Evolutionary conservation across 2,888 invertebrate genomes (phyloP), one percentile per base, ranked within the genome.

Genomic region (Caprella mutica): DNA sequence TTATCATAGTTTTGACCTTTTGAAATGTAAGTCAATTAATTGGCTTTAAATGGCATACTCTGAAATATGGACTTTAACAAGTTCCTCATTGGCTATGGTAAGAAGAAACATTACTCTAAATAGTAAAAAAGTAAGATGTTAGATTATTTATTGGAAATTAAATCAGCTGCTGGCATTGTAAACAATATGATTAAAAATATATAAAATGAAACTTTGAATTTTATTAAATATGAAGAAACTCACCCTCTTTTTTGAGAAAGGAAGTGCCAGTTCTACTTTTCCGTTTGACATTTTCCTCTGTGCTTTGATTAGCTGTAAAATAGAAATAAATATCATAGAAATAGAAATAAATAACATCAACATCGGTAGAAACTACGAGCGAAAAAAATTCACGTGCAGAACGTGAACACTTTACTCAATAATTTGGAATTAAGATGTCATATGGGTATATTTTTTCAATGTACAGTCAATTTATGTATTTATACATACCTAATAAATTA

Each of bases 401-500:
- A 17, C 33, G 9, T 9, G 33, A 40, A 40, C 40, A 40, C n/a
- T 19, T 17, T 17, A 21, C 17, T 9, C 40, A 40, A 6, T 40
- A 40, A 40, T n/a, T n/a, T n/a, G n/a, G n/a, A n/a, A n/a, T n/a
- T n/a, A n/a, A n/a, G n/a, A n/a, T n/a, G n/a, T n/a, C n/a, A n/a
- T n/a, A n/a, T n/a, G n/a, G n/a, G n/a, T n/a, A n/a, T n/a, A n/a
- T n/a, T n/a, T n/a, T n/a, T n/a, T n/a, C 40, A 44, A 44, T 44
- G 1, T 26, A n/a, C 33, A 48, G 30, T 30, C 19, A 12, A 48
- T 30, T 5, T 42, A n/a, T 42, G 17, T 42, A n/a, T 42, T 9
- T 42, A 6, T 42, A 42, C 40, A 29, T 53, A 53, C 30, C 24
- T 53, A 40, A 38, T 40, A 38, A 53, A 40, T 38, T 53, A 53